phyloP scores from a whole-genome alignment of 2,888 invertebrate species.

The Sminthurides aquaticus region DNA sequence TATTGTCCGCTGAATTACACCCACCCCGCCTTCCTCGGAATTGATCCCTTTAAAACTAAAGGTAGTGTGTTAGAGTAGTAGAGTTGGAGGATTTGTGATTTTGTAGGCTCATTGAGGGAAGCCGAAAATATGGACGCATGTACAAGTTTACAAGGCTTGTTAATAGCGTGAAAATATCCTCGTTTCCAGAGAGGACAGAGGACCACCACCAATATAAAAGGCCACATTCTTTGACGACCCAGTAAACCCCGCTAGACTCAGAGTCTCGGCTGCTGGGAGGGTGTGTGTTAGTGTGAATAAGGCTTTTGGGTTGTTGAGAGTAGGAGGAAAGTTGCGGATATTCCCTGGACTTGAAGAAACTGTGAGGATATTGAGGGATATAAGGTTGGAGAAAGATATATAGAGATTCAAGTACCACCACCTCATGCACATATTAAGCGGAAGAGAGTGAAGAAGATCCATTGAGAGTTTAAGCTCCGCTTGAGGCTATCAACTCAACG shows the following conservation, averaged over 20 bases:
- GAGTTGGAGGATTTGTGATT: neutral
- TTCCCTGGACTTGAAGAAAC: too few relatives aligned
- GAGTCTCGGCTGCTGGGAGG: neutral
- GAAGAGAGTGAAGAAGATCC: conserved; percentile 10
- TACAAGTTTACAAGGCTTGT: neutral
- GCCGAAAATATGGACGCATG: neutral
- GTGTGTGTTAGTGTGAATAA: too few relatives aligned
- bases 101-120: neutral
- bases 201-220: neutral
- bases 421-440: neutral
- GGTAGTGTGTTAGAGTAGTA: too few relatives aligned
- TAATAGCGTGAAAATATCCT: neutral
- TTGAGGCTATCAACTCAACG: conserved; percentile 33
- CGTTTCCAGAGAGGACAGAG: too few relatives aligned
- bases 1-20: neutral
- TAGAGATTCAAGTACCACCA: too few relatives aligned
- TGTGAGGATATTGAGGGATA: too few relatives aligned
- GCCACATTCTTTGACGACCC: neutral
- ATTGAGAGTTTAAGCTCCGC: conserved; percentile 32
- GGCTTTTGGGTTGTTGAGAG: too few relatives aligned
- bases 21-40: neutral
- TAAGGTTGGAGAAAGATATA: too few relatives aligned
- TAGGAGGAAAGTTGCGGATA: too few relatives aligned
- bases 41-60: neutral
- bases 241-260: neutral